Conservation (phyloP, 2,113 vertebrate species). For the Barbus barbus region DNA sequence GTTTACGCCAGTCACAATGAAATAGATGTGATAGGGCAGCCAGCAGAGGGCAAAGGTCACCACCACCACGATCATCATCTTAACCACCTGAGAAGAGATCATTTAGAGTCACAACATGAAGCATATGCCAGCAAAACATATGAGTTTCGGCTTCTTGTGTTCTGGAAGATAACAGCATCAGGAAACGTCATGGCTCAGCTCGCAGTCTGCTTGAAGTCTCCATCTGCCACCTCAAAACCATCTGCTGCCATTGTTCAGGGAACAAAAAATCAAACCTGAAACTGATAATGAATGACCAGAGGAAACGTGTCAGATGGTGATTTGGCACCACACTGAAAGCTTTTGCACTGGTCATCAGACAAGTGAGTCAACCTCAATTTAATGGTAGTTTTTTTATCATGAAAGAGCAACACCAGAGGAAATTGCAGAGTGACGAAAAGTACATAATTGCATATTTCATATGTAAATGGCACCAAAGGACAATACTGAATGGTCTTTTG, state of each 20-base stretch:
- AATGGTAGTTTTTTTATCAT: neutral
- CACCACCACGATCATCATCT: conserved; percentile 64
- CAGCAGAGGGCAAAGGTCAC: conserved; percentile 63
- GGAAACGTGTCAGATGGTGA: neutral
- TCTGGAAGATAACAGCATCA: neutral
- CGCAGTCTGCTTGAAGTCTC: neutral
- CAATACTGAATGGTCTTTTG: no score
- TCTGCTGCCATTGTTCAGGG: neutral
- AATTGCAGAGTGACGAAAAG: neutral
- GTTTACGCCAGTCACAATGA: conserved; percentile 56
- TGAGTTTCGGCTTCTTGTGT: neutral
- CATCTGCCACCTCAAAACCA: conserved; percentile 2
- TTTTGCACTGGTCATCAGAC: neutral
- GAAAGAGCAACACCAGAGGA: neutral
- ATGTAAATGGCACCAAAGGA: neutral
- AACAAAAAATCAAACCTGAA: neutral
- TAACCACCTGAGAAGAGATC: conserved; percentile 54
- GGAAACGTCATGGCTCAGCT: conserved; percentile 3
- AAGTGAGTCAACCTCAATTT: neutral
- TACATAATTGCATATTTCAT: neutral
- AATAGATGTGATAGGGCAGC: conserved; percentile 60
- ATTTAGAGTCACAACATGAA: neutral
- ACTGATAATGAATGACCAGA: neutral
- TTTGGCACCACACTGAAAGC: neutral
- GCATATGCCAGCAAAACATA: no score